Evolutionary conservation across 2,888 invertebrate genomes (phyloP), one percentile per base, ranked within the genome.

Genomic region (Entomobrya proxima): DNA sequence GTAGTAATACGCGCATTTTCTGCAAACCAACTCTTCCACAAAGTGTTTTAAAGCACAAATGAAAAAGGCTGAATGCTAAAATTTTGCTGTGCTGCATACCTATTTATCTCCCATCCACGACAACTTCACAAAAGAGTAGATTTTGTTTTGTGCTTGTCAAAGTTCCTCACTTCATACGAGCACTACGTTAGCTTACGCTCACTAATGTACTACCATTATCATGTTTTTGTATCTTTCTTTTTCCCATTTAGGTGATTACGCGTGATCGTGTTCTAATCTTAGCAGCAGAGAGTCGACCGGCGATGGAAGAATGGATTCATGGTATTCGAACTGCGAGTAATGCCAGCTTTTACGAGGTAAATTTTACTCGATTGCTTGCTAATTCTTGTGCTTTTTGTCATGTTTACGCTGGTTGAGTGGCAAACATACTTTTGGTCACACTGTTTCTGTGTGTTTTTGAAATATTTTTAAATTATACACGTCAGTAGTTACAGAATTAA

Each of bases 261-360:
- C 88, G 88, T 30, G 86, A 83, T 81, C 86, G 89, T 77, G 81
- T 88, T 52, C 84, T 90, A 24, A 87, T 88, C 64, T 83, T 90
- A 64, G 89, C 88, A 30, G 87, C 89, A 24, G 90, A 90, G 30
- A 87, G 78, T 77, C 86, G 90, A 87, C 77, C 87, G 40, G 86
- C 77, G 79, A 89, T 90, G 89, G 89, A 89, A 80, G 89, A 89
- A 80, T 90, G 90, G 90, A 88, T 89, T 69, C 84, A 85, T 55
- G 85, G 86, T 50, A 89, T 90, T 72, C 83, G 88, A 40, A 86
- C 88, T 35, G 88, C 90, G 30, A 88, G 86, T 84, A 86, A 85
- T 76, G 72, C 86, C 76, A 88, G 81, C 67, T 88, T 87, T 87
- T 89, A 87, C 88, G 88, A 89, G 87, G 86, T 86, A 83, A 83